Base-by-base conservation (phyloP, 2,888 invertebrate species). In the Beris chalybata region DNA sequence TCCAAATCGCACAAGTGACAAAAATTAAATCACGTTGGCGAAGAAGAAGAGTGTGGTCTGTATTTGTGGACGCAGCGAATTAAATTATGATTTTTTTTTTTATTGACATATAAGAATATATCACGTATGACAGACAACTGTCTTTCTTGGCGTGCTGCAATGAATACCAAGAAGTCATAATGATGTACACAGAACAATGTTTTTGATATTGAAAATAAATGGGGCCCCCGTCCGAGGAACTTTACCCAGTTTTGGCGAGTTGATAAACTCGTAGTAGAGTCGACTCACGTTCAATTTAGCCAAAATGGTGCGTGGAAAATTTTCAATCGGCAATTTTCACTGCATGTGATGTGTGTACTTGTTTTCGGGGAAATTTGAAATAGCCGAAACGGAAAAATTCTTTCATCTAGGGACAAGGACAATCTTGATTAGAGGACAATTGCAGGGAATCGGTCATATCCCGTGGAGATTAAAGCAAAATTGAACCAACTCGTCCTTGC, bases 51-150 rank as follows among this genome's bases (percentile, higher is more conserved):
- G 47, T 48, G 47, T 48, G 48, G 31, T 12, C 32, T 32, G 54
- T 7, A 9, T 7, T 12, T 53, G 53, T 30, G 7, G 9, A 7
- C 9, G 11, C 31, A 12, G 4, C 53, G 31, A 55, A 9, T 4
- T n/a, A 22, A n/a, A 4, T 32, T 5, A 32, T 13, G 32, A 55
- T 7, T 55, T 55, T 55, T 12, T n/a, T 32, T 56, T 44, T 56
- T 43, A 59, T 32, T 48, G 48, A 47, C 29, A 59, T 22, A 22
- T 22, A 22, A 22, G 22, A 22, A 22, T 22, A 22, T 22, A 22
- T 61, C 61, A 61, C 61, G 61, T 61, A 50, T 52, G 11, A 61
- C 38, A 13, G 61, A 50, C 61, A 61, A 61, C 61, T 61, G 61
- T 61, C 61, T 50, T 52, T 38, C 15, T 38, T 38, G 32, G 61